These are phyloP conservation scores for Drosophila arizonae DNA, from an alignment of 1,140 invertebrate genomes.

Conservation along the genomic window DNA sequence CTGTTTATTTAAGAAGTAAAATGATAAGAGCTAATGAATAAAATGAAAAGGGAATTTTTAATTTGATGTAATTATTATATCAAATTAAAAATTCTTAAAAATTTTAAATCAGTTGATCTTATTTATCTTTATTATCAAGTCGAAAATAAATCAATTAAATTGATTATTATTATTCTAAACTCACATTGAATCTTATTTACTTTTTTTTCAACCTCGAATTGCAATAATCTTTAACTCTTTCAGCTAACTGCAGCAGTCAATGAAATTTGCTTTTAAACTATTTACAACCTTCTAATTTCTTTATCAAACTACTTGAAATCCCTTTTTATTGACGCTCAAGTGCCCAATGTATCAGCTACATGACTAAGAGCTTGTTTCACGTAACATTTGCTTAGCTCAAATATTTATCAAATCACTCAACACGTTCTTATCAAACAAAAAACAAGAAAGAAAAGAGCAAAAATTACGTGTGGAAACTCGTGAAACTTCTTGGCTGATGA, in stretches of 20 bases:
- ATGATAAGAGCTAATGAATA: no score
- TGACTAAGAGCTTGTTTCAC: conserved; percentile 21
- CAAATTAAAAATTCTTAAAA: no score
- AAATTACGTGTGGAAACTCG: conserved; percentile 42
- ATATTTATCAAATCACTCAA: conserved; percentile 36
- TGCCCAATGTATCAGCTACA: not conserved
- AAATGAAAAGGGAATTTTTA: no score
- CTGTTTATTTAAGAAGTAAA: no score
- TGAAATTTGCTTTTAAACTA: not conserved
- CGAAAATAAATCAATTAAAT: no score
- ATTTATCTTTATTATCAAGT: no score
- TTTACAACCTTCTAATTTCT: not conserved
- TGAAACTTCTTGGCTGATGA: conserved; percentile 44
- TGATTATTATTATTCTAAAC: no score
- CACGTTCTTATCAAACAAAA: conserved; percentile 41
- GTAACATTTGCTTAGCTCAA: conserved; percentile 6
- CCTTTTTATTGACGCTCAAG: not conserved
- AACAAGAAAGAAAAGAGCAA: conserved; percentile 6
- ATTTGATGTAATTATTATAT: no score
- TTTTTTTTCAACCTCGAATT: no score
- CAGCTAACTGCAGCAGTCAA: not conserved
- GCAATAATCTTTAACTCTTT: no score
- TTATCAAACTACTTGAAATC: not conserved
- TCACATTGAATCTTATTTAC: no score
- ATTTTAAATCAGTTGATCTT: no score